Conservation (phyloP, 2,888 invertebrate genomes). For the Monoplex corrugatus region DNA sequence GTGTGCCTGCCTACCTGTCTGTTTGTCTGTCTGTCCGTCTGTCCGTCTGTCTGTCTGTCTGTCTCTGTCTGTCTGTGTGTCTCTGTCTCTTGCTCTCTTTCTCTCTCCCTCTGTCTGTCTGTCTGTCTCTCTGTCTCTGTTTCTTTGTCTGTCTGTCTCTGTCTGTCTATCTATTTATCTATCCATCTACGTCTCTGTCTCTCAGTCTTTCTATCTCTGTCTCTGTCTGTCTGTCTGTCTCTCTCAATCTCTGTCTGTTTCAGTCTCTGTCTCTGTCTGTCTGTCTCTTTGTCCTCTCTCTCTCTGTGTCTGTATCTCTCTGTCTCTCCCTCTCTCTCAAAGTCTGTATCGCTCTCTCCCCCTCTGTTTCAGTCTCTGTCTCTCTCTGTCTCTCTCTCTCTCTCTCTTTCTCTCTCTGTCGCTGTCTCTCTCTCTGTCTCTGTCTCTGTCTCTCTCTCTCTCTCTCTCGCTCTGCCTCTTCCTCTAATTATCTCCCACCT, state of each 20-base stretch:
- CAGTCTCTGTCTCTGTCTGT: too few relatives aligned
- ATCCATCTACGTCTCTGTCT: background rate
- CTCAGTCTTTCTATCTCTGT: conserved; percentile 31
- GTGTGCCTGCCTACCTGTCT: background rate
- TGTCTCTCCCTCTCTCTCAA: background rate
- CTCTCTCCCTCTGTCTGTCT: background rate
- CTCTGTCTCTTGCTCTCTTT: background rate
- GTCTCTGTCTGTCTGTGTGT: background rate
- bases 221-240: background rate
- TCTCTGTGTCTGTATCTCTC: background rate
- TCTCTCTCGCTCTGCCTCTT: too few relatives aligned
- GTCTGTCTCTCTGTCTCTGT: background rate
- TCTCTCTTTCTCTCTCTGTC: conserved; percentile 28
- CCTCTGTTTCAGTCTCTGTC: background rate
- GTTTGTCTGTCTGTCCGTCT: background rate
- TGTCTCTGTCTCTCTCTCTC: background rate
- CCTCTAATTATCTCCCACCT: background rate
- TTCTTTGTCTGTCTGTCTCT: background rate
- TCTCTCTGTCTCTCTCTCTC: conserved; percentile 28
- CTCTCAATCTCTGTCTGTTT: background rate
- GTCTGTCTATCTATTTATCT: too few relatives aligned
- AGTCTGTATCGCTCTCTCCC: background rate
- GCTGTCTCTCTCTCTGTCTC: background rate
- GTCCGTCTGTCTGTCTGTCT: background rate
- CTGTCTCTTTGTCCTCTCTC: too few relatives aligned